Base-by-base conservation (phyloP, 2,113 vertebrate species). In the Oreotrochilus melanogaster region DNA sequence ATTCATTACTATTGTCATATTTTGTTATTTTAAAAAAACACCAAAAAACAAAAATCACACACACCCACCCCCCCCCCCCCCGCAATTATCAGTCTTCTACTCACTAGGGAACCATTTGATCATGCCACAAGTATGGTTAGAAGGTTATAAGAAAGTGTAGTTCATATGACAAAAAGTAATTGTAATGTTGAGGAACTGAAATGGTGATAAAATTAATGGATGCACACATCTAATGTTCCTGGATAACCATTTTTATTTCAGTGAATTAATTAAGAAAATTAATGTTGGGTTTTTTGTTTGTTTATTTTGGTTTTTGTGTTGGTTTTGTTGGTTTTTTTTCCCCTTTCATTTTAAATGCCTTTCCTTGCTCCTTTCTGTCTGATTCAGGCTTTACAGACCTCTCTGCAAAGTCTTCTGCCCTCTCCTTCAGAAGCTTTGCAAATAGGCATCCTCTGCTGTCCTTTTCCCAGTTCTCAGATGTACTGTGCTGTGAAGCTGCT, bases 381-480 rank as follows among this genome's bases (percentile, higher is more conserved):
- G 33, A 9, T 58, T 75, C 30, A 43, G 56, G 9, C 33, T 78
- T 67, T 31, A 47, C 19, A 73, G 39, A 16, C 15, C 15, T 37
- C 18, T 39, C 48, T 88, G 24, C 69, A 35, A 86, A 53, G 51
- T 83, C 57, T 74, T n/a, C 60, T 78, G 53, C 19, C 79, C 37
- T 78, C 91, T 66, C 48, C 74, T 83, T 93, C 79, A 75, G 84
- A 75, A 88, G 65, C 57, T 92, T 53, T 94, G 75, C 88, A 88
- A 6, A 47, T 11, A 33, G 78, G 54, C 87, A 89, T 47, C 81
- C 51, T 67, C 9, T 39, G 76, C 50, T 78, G 24, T 85, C 33
- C 30, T 42, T 60, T 65, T 73, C 64, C 67, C 50, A 56, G 15
- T 66, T 64, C 69, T 95, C 79, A 88, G 78, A 78, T 53, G 76